phyloP scores from a whole-genome alignment of 2,888 invertebrate species.

The Drosophila suboccidentalis region DNA sequence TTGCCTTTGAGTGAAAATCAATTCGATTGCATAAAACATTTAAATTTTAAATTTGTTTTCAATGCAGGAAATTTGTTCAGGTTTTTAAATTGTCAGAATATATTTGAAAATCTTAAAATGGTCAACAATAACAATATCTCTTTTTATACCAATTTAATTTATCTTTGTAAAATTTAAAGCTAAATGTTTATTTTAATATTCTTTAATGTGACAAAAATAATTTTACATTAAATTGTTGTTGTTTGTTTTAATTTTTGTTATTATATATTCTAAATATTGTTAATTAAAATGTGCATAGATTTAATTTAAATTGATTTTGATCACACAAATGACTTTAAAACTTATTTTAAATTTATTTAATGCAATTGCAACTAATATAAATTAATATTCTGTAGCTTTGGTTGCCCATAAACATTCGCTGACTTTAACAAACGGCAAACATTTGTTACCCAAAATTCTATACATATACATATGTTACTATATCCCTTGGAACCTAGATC shows the following conservation, averaged over 20 bases:
- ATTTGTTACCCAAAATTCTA: slow-evolving; percentile 34
- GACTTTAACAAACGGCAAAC: slow-evolving; percentile 37
- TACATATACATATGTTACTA: slow-evolving; percentile 5
- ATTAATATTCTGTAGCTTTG: slow-evolving; percentile 11
- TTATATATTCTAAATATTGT: too few species aligned
- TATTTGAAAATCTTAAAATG: background rate
- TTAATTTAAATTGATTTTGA: background rate
- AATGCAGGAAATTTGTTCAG: background rate
- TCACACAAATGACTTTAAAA: background rate
- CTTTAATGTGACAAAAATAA: background rate
- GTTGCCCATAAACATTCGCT: background rate
- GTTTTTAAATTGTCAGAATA: too few species aligned
- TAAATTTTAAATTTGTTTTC: slow-evolving; percentile 3
- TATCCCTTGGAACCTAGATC: slow-evolving; percentile 40
- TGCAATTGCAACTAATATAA: background rate
- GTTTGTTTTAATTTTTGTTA: too few species aligned
- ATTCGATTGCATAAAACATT: slow-evolving; percentile 15
- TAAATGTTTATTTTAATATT: background rate
- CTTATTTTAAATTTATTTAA: background rate
- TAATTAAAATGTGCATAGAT: background rate
- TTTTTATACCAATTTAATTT: background rate
- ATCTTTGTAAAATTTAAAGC: background rate
- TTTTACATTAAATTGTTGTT: background rate
- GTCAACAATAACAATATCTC: background rate
- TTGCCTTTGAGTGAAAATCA: slow-evolving; percentile 33